Evolutionary conservation across 1,140 invertebrate species (phyloP).

Genomic region (Drosophila simulans): DNA sequence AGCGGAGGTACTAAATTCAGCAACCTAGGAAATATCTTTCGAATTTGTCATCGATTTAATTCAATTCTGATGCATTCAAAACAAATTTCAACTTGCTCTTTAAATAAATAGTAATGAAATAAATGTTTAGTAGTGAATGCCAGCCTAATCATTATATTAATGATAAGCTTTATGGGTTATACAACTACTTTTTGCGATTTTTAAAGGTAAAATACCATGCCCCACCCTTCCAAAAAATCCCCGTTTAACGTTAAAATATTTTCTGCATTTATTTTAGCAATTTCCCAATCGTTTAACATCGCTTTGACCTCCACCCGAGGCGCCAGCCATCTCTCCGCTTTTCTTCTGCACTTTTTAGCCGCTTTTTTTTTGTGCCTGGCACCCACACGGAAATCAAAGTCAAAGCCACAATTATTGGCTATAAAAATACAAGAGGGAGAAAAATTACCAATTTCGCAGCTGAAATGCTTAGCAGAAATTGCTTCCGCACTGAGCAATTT

Average conservation of each 20-base stretch:
- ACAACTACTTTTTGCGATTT: background rate
- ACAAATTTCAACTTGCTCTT: too few relatives aligned
- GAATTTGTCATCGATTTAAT: slow-evolving; percentile 19
- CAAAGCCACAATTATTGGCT: slow-evolving; percentile 70
- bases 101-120: too few relatives aligned
- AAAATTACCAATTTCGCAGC: slow-evolving; percentile 52
- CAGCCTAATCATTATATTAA: too few relatives aligned
- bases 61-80: too few relatives aligned
- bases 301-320: slow-evolving; percentile 44
- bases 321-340: slow-evolving; percentile 25
- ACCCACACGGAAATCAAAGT: slow-evolving; percentile 77
- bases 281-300: slow-evolving; percentile 45
- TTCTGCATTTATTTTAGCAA: slow-evolving; percentile 44
- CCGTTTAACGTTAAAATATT: background rate
- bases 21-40: background rate
- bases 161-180: too few relatives aligned
- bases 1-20: background rate
- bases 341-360: slow-evolving; percentile 2
- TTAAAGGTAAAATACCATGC: background rate
- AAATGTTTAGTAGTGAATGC: too few relatives aligned
- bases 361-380: slow-evolving; percentile 38
- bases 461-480: slow-evolving; percentile 60
- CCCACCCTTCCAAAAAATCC: too few relatives aligned
- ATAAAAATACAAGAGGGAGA: slow-evolving; percentile 38
- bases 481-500: slow-evolving; percentile 74